Base-by-base conservation (phyloP, 1,140 invertebrate species). In the Cherax destructor region DNA sequence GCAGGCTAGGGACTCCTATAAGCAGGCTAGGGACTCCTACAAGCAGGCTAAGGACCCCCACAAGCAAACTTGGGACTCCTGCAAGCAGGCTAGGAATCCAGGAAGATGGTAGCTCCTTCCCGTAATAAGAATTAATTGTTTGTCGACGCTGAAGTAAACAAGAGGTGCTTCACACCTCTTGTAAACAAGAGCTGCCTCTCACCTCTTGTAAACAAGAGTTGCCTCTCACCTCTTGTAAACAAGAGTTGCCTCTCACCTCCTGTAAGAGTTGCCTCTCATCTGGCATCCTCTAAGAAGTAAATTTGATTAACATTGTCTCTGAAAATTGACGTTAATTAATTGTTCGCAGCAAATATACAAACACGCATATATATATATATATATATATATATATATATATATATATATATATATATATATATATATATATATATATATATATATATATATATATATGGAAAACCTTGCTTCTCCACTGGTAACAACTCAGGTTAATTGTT, bases 401-500 rank as follows among this genome's bases (percentile, higher is more conserved):
- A 24, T n/a, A 77, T 77, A 77, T 24, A 77, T 77, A 24, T 24
- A 49, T 85, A 49, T 18, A 49, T 69, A 30, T 85, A 24, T 69
- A 49, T 72, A 30, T 77, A 13, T 84, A 61, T 74, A 24, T 69
- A n/a, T 30, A 72, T 7, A 72, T 24, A 30, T 18, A 72, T 56
- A 30, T 10, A 72, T 18, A 65, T 21, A 65, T 13, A 21, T 65
- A 65, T 65, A 65, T 65, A 65, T 1, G 21, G 61, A 65, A 13
- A 0, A 18, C 5, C 11, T 83, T 5, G 11, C 3, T 69, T 65
- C 30, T 69, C 11, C 59, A 47, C 24, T 24, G 81, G 59, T 65
- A 83, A 83, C 52, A 83, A 69, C 81, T 69, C 81, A 47, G 47
- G 30, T 83, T 83, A 69, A 83, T 83, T 69, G 59, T 83, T 83